These are phyloP conservation scores for Fukomys damarensis DNA, from an alignment of 2,113 vertebrate species.

Conservation along the genomic window DNA sequence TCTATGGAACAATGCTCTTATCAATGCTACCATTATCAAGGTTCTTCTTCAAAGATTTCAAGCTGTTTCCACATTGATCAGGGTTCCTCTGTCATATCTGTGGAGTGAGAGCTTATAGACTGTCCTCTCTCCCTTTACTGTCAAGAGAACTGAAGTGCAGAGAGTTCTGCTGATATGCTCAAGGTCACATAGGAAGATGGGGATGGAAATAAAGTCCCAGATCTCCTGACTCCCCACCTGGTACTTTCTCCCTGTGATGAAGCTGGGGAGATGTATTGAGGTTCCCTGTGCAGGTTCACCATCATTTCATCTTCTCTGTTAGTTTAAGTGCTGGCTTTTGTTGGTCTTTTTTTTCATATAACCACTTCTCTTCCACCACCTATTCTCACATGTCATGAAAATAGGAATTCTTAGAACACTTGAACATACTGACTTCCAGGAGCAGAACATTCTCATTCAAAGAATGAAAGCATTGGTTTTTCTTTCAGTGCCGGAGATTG, in stretches of 20 bases:
- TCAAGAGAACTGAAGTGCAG: neutral
- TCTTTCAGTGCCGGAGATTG: neutral
- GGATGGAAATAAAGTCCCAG: neutral
- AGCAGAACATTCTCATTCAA: neutral
- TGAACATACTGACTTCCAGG: neutral
- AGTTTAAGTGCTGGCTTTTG: neutral
- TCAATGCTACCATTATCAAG: neutral
- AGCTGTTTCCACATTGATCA: neutral
- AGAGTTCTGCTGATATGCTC: neutral
- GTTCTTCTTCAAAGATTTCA: neutral
- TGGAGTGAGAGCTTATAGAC: neutral
- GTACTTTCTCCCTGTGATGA: neutral
- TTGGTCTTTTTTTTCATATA: neutral
- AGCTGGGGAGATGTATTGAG: neutral
- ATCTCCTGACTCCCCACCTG: neutral
- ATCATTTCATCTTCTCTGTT: neutral
- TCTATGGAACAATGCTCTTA: neutral
- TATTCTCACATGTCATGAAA: neutral
- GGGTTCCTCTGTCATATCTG: neutral
- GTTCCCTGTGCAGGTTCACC: neutral
- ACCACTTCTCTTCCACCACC: neutral
- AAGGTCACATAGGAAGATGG: neutral
- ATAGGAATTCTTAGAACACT: neutral
- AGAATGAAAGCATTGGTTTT: neutral
- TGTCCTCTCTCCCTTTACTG: neutral